A percentile compares a stretch with the other conserved stretches of the same genome.
These are phyloP conservation scores for Mythimna vitellina DNA, from an alignment of 2,888 invertebrate genomes.

Conservation along the genomic window DNA sequence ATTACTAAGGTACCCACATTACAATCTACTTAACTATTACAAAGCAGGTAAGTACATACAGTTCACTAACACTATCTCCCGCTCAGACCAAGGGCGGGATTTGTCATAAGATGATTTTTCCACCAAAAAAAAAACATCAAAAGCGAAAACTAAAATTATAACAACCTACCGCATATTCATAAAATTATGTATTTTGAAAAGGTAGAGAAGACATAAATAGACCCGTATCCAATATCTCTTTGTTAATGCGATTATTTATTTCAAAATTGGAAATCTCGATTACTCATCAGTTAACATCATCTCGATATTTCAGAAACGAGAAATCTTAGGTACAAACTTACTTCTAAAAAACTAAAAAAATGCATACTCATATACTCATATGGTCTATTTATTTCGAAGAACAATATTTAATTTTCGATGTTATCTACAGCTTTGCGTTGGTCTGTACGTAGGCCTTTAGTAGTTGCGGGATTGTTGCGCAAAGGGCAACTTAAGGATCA, in stretches of 20 bases:
- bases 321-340: constrained; percentile 14
- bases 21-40: too few relatives aligned
- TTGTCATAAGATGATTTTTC: too few relatives aligned
- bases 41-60: too few relatives aligned
- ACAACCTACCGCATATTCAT: not conserved
- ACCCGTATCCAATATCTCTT: not conserved
- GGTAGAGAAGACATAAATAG: not conserved
- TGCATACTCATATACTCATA: not conserved
- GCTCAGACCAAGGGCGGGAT: too few relatives aligned
- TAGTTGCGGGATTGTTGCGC: too few relatives aligned
- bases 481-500: too few relatives aligned
- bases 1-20: too few relatives aligned
- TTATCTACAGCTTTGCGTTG: too few relatives aligned
- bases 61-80: too few relatives aligned
- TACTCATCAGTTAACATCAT: constrained; percentile 43
- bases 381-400: not conserved
- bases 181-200: not conserved
- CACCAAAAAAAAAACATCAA: too few relatives aligned
- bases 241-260: constrained; percentile 16
- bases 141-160: not conserved
- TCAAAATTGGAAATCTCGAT: constrained; percentile 38
- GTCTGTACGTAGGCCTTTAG: too few relatives aligned
- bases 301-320: constrained; percentile 23
- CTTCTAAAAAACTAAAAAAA: not conserved
- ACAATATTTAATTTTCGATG: not conserved